A percentile compares a stretch with the other conserved stretches of the same genome.
phyloP scores from a whole-genome alignment of 2,888 invertebrate genomes.

The Coleophora flavipennella region DNA sequence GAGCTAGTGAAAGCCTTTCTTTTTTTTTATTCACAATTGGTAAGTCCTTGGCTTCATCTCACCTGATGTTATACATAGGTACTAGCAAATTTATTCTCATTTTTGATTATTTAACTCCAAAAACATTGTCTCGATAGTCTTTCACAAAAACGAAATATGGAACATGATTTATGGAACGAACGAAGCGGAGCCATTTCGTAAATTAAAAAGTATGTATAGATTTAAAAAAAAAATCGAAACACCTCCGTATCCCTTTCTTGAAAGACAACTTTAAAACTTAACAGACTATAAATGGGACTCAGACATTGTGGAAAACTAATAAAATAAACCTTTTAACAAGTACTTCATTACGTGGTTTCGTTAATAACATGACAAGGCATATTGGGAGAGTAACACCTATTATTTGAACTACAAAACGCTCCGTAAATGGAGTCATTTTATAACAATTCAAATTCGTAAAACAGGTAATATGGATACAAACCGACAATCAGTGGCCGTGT shows the following conservation, averaged over 20 bases:
- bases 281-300: too few relatives aligned
- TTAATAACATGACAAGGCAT: constrained; percentile 51
- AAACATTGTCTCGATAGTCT: background rate
- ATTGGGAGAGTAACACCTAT: constrained; percentile 55
- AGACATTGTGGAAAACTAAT: too few relatives aligned
- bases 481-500: constrained; percentile 57
- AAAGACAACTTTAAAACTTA: too few relatives aligned
- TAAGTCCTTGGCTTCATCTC: too few relatives aligned
- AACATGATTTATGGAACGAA: constrained; percentile 5
- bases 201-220: too few relatives aligned
- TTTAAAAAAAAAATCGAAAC: too few relatives aligned
- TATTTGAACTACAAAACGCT: constrained; percentile 50
- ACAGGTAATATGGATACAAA: constrained; percentile 63
- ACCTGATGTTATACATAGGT: too few relatives aligned
- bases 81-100: constrained; percentile 1
- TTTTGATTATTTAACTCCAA: background rate
- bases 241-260: too few relatives aligned
- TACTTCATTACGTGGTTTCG: constrained; percentile 47
- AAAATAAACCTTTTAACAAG: constrained; percentile 36
- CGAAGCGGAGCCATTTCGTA: too few relatives aligned
- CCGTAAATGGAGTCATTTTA: constrained; percentile 63
- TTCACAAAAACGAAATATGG: background rate
- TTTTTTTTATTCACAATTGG: too few relatives aligned
- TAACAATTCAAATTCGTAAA: constrained; percentile 53
- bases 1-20: too few relatives aligned